These are phyloP conservation scores for Paragorgia papillata DNA, from an alignment of 92 coral and sea anemone species.

Conservation along the genomic window DNA sequence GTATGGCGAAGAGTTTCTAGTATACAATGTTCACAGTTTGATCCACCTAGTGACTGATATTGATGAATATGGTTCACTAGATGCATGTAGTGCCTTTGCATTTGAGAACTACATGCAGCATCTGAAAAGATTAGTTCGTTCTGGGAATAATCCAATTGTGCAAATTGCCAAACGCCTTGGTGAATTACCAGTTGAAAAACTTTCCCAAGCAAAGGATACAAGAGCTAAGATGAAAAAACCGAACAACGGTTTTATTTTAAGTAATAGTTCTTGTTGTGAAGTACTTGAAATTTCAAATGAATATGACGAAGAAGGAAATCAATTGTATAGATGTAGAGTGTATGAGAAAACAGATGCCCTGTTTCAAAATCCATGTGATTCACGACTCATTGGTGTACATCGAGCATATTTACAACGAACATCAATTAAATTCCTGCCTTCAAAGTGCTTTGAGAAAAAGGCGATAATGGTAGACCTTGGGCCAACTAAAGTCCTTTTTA, in stretches of 20 bases:
- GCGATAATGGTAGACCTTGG: neutral
- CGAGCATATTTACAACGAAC: no score
- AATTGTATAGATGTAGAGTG: no score
- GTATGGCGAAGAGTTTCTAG: slow-evolving; percentile 11
- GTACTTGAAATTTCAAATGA: no score
- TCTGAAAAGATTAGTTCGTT: neutral
- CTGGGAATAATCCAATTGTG: neutral
- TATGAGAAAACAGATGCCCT: no score
- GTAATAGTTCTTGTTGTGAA: no score
- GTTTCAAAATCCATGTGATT: no score
- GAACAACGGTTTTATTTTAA: neutral
- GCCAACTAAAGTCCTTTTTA: neutral
- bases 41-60: slow-evolving; percentile 2
- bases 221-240: neutral
- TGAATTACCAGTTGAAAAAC: neutral
- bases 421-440: neutral
- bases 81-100: slow-evolving; percentile 5
- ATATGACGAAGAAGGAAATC: no score
- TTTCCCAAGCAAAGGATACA: neutral
- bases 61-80: neutral
- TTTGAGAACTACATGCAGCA: slow-evolving; percentile 8
- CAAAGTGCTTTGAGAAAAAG: neutral
- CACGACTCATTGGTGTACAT: no score
- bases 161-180: slow-evolving; percentile 15
- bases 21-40: slow-evolving; percentile 16